A percentile compares a stretch with the other conserved stretches of the same genome.
Conservation (phyloP, 2,797 vertebrate genomes). For the Micropoecilia bifurca region DNA sequence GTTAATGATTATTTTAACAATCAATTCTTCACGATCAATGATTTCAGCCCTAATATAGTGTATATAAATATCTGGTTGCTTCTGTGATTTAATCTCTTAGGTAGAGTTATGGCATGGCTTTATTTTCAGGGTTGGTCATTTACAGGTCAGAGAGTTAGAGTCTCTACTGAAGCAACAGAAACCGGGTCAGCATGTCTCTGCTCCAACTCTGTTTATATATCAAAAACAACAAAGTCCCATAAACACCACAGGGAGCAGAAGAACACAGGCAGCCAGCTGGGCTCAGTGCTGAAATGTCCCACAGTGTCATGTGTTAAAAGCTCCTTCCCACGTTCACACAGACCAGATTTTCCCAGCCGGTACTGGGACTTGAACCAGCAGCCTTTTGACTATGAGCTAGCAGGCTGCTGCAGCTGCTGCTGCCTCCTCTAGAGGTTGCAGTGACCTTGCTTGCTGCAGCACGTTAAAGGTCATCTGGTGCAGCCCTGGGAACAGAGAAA, state of each 20-base stretch:
- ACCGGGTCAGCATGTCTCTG: conserved; percentile 48
- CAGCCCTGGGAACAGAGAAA: conserved; percentile 54
- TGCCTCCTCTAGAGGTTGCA: conserved; percentile 56
- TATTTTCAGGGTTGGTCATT: conserved; percentile 60
- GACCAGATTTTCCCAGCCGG: conserved; percentile 40
- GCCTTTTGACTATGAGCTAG: conserved; percentile 55
- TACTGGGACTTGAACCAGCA: conserved; percentile 64
- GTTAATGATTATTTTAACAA: too few species aligned
- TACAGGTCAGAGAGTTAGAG: conserved; percentile 65
- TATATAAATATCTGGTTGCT: neutral
- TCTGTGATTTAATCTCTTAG: neutral
- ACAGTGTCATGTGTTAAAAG: conserved; percentile 15
- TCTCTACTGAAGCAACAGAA: conserved; percentile 59
- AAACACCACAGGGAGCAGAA: conserved; percentile 16
- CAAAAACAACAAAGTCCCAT: conserved; percentile 19
- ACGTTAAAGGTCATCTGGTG: conserved; percentile 71
- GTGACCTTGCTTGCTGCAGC: conserved; percentile 56
- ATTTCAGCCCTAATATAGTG: neutral
- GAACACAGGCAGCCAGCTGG: conserved; percentile 12
- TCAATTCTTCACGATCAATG: too few species aligned
- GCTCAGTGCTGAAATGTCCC: conserved; percentile 20
- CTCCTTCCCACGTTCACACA: conserved; percentile 20
- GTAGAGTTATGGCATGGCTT: conserved; percentile 2
- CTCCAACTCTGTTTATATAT: conserved; percentile 37
- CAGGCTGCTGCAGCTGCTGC: conserved; percentile 46